Base-by-base conservation (phyloP, 2,888 invertebrate genomes). In the Agrotis puta region DNA sequence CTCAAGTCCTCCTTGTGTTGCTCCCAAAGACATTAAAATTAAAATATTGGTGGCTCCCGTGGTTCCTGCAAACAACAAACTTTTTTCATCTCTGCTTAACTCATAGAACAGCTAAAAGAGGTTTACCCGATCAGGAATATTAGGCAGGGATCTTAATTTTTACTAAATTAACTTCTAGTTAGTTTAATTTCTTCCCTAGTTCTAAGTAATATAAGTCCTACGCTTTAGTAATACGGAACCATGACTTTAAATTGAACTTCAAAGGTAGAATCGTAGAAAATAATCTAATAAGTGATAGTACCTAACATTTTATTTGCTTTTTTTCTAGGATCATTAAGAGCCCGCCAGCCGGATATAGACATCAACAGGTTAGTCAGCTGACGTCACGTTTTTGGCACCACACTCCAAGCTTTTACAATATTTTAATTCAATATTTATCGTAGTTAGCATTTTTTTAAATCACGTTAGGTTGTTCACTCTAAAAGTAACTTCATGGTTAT, bases 311-410 rank as follows among this genome's bases (percentile, higher is more conserved):
- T 74, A 69, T 68, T 13, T 18, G 13, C 2, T 67, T 89, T 58
- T 88, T 81, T 92, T 91, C 68, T 81, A 95, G 95, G 93, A 87
- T 88, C 87, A 83, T 86, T 91, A 70, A 88, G 84, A 86, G 92
- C 91, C 79, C 90, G 89, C 80, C 89, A 91, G 72, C 84, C 91
- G 85, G 90, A 92, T 76, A 89, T 91, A 88, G 92, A 93, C 82
- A 89, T 92, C 89, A 94, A 94, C 93, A 94, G 94, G 95, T 95
- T 79, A 86, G 93, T 92, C 77, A 64, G 71, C 72, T 86, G 86
- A 87, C 89, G 88, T 74, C 86, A 70, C 83, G 70, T 78, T 53
- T 87, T 89, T 90, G 90, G 90, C 90, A 88, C 80, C 22, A 72
- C 48, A 59, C 27, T 48, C 48, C 53, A n/a, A 57, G 22, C n/a